phyloP scores from a whole-genome alignment of 1,140 invertebrate genomes.

The Ceratoteleas bidentatus region DNA sequence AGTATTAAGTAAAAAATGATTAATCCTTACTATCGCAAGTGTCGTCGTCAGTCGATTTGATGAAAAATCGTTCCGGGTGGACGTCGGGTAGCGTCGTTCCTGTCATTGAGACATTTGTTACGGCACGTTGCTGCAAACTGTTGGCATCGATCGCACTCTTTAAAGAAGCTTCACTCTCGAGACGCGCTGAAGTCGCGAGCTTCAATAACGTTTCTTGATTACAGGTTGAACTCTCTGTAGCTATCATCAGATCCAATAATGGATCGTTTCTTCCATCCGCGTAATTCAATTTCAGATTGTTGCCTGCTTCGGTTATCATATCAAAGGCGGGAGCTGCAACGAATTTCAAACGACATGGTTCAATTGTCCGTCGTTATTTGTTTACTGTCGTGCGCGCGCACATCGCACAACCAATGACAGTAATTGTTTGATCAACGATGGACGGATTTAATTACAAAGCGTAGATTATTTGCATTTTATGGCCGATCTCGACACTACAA shows the following conservation, averaged over 20 bases:
- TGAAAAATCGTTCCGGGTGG: constrained; percentile 72
- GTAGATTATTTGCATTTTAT: constrained; percentile 54
- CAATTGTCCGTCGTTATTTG: constrained; percentile 63
- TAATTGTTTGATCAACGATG: constrained; percentile 49
- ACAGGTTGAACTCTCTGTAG: constrained; percentile 74
- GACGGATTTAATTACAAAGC: constrained; percentile 55
- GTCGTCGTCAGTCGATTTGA: constrained; percentile 86
- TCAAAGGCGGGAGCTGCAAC: constrained; percentile 59
- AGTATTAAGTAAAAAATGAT: constrained; percentile 51
- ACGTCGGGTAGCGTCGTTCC: constrained; percentile 34
- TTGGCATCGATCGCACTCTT: constrained; percentile 69
- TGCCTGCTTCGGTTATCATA: constrained; percentile 59
- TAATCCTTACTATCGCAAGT: constrained; percentile 79
- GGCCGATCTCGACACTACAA: constrained; percentile 30
- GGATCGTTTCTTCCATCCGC: constrained; percentile 72
- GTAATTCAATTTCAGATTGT: constrained; percentile 62
- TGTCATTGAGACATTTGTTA: constrained; percentile 64
- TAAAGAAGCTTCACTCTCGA: constrained; percentile 66
- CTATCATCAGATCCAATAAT: constrained; percentile 78
- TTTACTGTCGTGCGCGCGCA: constrained; percentile 53
- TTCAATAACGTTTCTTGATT: constrained; percentile 74
- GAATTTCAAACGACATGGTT: constrained; percentile 60
- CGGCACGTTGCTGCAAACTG: constrained; percentile 71
- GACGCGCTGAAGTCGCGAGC: constrained; percentile 72
- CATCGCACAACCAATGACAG: constrained; percentile 41